phyloP scores from a whole-genome alignment of 2,797 vertebrate genomes.

The Mormyrops boulengeri region DNA sequence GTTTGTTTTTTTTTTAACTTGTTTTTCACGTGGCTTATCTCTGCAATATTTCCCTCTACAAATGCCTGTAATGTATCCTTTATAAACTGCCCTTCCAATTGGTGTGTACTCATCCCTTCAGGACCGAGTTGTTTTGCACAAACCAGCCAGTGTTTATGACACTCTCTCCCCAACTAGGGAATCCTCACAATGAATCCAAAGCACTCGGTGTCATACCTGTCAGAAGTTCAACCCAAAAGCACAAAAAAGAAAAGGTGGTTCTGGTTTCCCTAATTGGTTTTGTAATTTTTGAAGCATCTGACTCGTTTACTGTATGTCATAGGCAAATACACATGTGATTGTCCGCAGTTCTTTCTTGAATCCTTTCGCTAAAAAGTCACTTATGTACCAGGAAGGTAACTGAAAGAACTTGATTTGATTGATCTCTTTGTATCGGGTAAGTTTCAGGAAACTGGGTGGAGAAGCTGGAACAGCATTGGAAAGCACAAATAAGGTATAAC shows the following conservation, averaged over 20 bases:
- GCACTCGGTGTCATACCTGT: conserved; percentile 37
- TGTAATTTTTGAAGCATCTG: conserved; percentile 35
- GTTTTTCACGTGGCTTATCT: neutral
- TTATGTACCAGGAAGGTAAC: neutral
- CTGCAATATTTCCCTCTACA: neutral
- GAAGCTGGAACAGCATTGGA: conserved; percentile 33
- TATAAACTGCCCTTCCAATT: neutral
- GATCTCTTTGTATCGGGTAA: conserved; percentile 51
- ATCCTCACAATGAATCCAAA: neutral
- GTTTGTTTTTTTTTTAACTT: neutral
- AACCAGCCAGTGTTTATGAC: neutral
- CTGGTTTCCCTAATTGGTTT: conserved; percentile 59
- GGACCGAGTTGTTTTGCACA: neutral
- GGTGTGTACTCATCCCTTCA: neutral
- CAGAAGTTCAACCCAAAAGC: conserved; percentile 68
- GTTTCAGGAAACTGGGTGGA: conserved; percentile 21
- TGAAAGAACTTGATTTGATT: conserved; percentile 42
- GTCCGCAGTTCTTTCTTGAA: conserved; percentile 58
- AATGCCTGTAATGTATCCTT: neutral
- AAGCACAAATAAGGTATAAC: conserved; percentile 51
- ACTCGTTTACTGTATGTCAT: conserved; percentile 7
- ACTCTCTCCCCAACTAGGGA: neutral
- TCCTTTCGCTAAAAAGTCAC: conserved; percentile 31
- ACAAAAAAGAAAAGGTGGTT: conserved; percentile 61
- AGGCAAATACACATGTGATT: conserved; percentile 48